phyloP scores from a whole-genome alignment of 1,140 invertebrate genomes.

The Drosophila neocordata region DNA sequence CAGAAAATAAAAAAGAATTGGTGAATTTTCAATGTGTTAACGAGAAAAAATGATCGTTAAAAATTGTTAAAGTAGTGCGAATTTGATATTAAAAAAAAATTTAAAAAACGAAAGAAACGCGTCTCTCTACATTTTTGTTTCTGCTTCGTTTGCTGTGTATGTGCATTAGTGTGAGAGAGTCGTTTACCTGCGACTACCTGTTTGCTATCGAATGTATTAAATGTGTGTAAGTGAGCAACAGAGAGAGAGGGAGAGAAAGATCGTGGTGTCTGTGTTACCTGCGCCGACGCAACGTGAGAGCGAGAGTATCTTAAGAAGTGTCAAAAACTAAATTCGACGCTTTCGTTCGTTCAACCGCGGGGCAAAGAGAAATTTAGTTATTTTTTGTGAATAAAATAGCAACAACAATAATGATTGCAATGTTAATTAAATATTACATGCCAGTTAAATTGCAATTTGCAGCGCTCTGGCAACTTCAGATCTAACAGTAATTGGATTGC shows the following conservation, averaged over 20 bases:
- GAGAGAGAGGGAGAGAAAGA: conserved; percentile 15
- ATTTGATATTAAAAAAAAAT: conserved; percentile 34
- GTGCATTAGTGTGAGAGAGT: conserved; percentile 49
- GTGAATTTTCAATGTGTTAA: conserved; percentile 16
- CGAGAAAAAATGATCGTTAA: conserved; percentile 13
- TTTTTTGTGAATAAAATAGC: background rate
- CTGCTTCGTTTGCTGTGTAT: conserved; percentile 59
- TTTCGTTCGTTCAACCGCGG: conserved; percentile 57
- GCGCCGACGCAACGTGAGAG: conserved; percentile 21
- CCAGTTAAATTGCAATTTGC: conserved; percentile 71
- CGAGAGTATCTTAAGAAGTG: conserved; percentile 53
- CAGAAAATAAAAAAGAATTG: background rate
- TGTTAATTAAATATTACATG: conserved; percentile 75
- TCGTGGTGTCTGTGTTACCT: conserved; percentile 24
- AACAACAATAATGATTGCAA: conserved; percentile 46
- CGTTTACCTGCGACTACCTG: conserved; percentile 59
- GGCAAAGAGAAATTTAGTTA: conserved; percentile 66
- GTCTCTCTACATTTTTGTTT: conserved; percentile 52
- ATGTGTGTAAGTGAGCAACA: conserved; percentile 9
- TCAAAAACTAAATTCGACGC: conserved; percentile 74
- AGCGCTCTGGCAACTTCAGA: conserved; percentile 36
- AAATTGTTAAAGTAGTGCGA: conserved; percentile 44
- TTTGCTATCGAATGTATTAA: conserved; percentile 38
- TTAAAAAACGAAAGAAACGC: conserved; percentile 62
- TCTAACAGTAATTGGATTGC: conserved; percentile 77